Base-by-base conservation (phyloP, 2,113 vertebrate genomes). In the Glareola pratincola region DNA sequence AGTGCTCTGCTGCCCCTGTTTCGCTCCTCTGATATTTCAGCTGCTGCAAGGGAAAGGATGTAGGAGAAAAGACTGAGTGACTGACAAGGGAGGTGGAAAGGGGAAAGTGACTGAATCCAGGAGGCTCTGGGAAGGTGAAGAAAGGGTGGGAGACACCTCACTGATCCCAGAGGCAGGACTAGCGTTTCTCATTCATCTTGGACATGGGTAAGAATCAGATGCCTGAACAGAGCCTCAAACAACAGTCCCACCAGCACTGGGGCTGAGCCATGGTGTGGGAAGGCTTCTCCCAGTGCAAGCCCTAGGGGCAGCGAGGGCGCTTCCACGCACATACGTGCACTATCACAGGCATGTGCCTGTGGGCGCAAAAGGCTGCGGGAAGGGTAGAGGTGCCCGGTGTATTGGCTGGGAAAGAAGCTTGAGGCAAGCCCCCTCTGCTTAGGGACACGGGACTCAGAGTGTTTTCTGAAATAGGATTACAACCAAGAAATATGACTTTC, bases 401-500 rank as follows among this genome's bases (percentile, higher is more conserved):
- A 7, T 6, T 8, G 14, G 12, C 63, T 45, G 50, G 63, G 10
- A 82, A 57, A 71, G 54, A 37, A 92, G 60, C 59, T 17, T 27
- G 51, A 84, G 72, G 17, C 36, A 57, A 62, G 51, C 51, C 18
- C 53, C 60, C 34, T 56, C 92, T 69, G 53, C 78, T 79, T 17
- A 90, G 82, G 82, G 59, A 67, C 72, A 53, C 0, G 1, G 34
- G 47, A 84, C 74, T 89, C 83, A 2, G 20, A 78, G 56, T 2
- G 1, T 20, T 85, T 88, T 34, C 43, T 14, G 1, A 92, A 96
- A 96, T 78, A 87, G 95, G 94, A 97, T 96, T 97, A 91, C 76
- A 81, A 67, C 41, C 73, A 81, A 81, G 89, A 77, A 87, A 89
- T 59, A 43, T 53, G 84, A 56, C 30, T 92, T 78, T 66, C 69